Evolutionary conservation across 2,888 invertebrate genomes (phyloP), one percentile per base, ranked within the genome.

Genomic region (Torymus texanus): DNA sequence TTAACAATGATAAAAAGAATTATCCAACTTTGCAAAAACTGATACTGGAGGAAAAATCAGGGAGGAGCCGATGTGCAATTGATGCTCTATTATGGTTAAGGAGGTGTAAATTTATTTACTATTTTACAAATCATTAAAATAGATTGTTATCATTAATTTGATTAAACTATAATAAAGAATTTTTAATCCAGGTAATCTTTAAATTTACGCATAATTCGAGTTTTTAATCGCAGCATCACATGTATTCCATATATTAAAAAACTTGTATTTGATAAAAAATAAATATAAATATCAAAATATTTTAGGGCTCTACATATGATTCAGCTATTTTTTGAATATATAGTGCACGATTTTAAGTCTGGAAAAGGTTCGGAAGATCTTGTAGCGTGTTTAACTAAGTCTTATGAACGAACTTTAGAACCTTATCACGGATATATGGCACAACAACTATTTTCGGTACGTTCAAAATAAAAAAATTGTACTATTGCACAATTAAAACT

Each of bases 401-500:
- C 96, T 0, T 96, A 96, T 88, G 92, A 94, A 84, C 92, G 93
- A 70, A 93, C 94, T 55, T 90, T 96, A 21, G 94, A 95, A 88
- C 92, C 92, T 80, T 94, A 95, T 87, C 96, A 96, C 85, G 94
- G 93, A 82, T 96, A 95, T 94, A 91, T 95, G 85, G 93, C 94
- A 3, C 94, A 94, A 86, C 94, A 94, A 90, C 89, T 95, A 68
- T 95, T 95, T 88, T 91, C 91, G 87, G 95, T 95, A 91, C 24
- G 79, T 62, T 92, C 11, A 62, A 18, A 78, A 12, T 18, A 53
- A 51, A 21, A 67, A 41, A 41, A n/a, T n/a, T n/a, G n/a, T 41
- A 8, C 0, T 41, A 41, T 21, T 62, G 61, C 21, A 53, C 70
- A 56, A 24, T 67, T 55, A 53, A 53, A 29, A 62, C 11, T 72